Base-by-base conservation (phyloP, 2,888 invertebrate species). In the Synergus laeviventris region DNA sequence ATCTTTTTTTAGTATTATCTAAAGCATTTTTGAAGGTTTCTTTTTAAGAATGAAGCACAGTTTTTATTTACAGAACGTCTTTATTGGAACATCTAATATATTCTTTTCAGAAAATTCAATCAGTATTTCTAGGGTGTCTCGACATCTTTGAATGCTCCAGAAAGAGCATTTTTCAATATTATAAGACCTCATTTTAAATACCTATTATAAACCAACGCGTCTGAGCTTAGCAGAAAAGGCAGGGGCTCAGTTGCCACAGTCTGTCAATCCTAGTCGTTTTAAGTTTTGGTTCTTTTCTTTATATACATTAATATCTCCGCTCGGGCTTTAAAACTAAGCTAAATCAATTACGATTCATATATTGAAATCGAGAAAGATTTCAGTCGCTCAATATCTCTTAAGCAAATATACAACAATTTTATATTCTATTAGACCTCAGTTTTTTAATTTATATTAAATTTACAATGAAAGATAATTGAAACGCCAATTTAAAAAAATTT, bases 241-340 rank as follows among this genome's bases (percentile, higher is more conserved):
- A 81, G 82, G 85, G 86, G 84, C 86, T 86, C 84, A 77, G 81
- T 61, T 81, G 82, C 82, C 84, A 21, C 81, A 45, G 74, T 82
- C 81, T 84, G 79, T 60, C 74, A 77, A 81, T 82, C 70, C 78
- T 74, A 84, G 79, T 60, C 62, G 45, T 78, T 70, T 70, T 16
- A 31, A 36, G n/a, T n/a, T 54, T 70, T 70, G 70, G 49, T 73
- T 64, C 59, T 31, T 49, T 61, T 36, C 24, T 39, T 36, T 49
- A 14, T 70, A 64, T 21, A 9, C 24, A 24, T 21, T 14, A 59
- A 18, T 24, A 59, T 59, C 21, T 59, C 14, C 4, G 5, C 24
- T 59, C 7, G 24, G 1, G 1, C 16, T 54, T 70, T 21, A 12
- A 24, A 49, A 49, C 31, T 49, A 49, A 36, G 24, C 12, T 31